These are phyloP conservation scores for Orchesellides sinensis DNA, from an alignment of 2,888 invertebrate species.

Conservation along the genomic window DNA sequence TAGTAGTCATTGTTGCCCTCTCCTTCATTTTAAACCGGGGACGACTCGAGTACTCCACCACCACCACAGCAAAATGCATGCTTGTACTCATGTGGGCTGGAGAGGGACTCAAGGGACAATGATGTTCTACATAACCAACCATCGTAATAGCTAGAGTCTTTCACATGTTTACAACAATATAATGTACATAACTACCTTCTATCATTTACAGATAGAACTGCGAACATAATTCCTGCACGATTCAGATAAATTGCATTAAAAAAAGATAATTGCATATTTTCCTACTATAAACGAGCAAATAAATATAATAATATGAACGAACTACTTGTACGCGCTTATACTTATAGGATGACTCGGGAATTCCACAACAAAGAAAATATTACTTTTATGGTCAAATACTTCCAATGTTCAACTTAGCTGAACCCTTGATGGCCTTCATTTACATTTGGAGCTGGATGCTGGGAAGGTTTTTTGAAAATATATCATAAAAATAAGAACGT, in stretches of 20 bases:
- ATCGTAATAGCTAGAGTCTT: conserved; percentile 4
- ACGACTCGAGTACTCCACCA: conserved; percentile 15
- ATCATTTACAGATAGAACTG: conserved; percentile 18
- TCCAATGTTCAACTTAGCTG: conserved; percentile 39
- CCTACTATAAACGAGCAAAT: conserved; percentile 42
- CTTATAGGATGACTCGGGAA: conserved; percentile 49
- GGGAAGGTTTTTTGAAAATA: conserved; percentile 69
- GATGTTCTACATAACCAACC: conserved; percentile 53
- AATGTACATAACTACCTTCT: conserved; percentile 46
- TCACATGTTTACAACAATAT: conserved; percentile 57
- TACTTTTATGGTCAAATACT: conserved; percentile 23
- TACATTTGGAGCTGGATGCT: conserved; percentile 67
- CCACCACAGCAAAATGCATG: conserved; percentile 26
- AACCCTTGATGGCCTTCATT: conserved; percentile 55
- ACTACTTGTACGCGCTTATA: conserved; percentile 27
- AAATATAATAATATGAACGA: conserved; percentile 29
- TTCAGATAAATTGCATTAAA: conserved; percentile 27
- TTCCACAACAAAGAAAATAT: conserved; percentile 31
- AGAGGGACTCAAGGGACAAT: conserved; percentile 32
- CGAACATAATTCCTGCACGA: conserved; percentile 14
- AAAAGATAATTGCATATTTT: conserved; percentile 3
- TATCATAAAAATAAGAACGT: no score
- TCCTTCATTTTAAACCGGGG: conserved; percentile 40
- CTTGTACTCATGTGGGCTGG: not conserved
- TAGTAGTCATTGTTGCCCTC: conserved; percentile 65